Conservation (phyloP, 2,113 vertebrate genomes). For the Catharus minimus region DNA sequence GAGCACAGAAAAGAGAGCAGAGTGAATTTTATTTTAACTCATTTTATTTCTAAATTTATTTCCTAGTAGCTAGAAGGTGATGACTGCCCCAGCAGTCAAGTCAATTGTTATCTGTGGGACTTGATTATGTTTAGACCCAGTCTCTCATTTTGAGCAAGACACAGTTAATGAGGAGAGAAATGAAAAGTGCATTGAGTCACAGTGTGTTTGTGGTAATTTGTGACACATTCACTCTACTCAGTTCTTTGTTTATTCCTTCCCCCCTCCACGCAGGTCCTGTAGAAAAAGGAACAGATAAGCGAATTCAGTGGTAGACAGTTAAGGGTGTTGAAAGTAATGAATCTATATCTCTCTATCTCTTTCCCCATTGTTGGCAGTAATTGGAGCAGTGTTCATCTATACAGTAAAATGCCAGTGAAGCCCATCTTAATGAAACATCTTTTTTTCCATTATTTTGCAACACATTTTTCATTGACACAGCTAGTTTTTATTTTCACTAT, state of each 20-base stretch:
- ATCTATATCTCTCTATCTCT: conserved; percentile 78
- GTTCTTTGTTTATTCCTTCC: conserved; percentile 77
- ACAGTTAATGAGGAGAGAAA: conserved; percentile 85
- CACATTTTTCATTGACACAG: conserved; percentile 83
- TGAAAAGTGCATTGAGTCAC: conserved; percentile 78
- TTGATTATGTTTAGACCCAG: conserved; percentile 79
- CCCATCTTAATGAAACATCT: conserved; percentile 81
- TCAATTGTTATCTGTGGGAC: conserved; percentile 80
- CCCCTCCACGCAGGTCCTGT: conserved; percentile 58
- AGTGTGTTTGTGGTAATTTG: conserved; percentile 83
- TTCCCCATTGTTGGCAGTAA: conserved; percentile 81
- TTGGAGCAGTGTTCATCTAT: conserved; percentile 81
- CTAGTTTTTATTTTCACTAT: conserved; percentile 73
- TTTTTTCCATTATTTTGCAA: conserved; percentile 77
- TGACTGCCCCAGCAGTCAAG: conserved; percentile 76
- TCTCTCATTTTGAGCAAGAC: conserved; percentile 80
- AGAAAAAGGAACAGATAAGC: conserved; percentile 75
- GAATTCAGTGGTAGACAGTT: conserved; percentile 77
- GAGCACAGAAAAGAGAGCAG: conserved; percentile 72
- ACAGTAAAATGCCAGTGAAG: conserved; percentile 78
- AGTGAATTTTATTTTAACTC: conserved; percentile 83
- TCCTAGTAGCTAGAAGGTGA: conserved; percentile 75
- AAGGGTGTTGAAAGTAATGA: conserved; percentile 83
- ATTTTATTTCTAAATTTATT: conserved; percentile 84
- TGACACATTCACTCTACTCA: conserved; percentile 76